Percentiles rank a stretch among this genome's conserved stretches.
These are phyloP conservation scores for Addax nasomaculatus DNA, from an alignment of 2,113 vertebrate genomes.

Conservation along the genomic window DNA sequence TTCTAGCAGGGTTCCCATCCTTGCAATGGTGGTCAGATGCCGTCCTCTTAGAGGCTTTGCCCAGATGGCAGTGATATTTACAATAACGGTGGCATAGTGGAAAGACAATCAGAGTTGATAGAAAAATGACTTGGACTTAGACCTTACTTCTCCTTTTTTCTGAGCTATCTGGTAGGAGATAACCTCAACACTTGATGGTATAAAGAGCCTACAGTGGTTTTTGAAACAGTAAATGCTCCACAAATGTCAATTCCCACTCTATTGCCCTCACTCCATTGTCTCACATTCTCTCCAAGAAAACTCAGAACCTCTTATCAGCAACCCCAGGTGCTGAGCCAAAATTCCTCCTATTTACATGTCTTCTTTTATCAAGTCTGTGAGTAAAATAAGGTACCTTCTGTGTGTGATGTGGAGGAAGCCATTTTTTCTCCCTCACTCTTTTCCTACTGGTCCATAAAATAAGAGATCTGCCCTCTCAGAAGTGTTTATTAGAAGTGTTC, in stretches of 20 bases:
- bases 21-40: background rate
- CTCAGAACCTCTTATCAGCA: background rate
- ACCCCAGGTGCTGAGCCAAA: background rate
- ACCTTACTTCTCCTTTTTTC: background rate
- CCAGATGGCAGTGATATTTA: background rate
- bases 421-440: background rate
- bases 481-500: background rate
- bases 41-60: background rate
- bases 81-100: background rate
- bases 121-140: background rate
- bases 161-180: background rate
- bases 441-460: background rate
- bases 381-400: background rate
- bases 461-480: background rate
- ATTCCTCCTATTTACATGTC: background rate
- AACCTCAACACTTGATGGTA: background rate
- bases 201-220: background rate
- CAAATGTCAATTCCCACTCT: background rate
- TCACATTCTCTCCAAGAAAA: background rate
- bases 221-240: background rate
- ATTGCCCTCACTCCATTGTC: background rate
- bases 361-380: background rate
- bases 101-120: background rate
- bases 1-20: background rate
- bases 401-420: background rate